A percentile compares a stretch with the other conserved stretches of the same genome.
Evolutionary conservation across 2,797 vertebrate species (phyloP).

Genomic region (Nyctibius grandis): DNA sequence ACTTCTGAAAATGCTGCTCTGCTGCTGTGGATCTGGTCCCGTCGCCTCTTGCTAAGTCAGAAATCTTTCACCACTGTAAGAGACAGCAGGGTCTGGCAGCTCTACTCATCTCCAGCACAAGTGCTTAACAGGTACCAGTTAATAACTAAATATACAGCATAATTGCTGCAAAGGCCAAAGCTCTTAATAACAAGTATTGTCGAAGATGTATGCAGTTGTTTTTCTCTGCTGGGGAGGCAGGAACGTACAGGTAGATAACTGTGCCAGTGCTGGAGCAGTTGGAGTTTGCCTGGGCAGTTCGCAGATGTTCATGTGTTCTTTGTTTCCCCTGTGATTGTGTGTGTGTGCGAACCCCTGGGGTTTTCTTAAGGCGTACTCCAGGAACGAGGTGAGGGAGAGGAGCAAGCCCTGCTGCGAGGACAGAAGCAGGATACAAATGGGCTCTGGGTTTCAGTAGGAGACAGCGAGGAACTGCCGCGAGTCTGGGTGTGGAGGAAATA

Average conservation of each 20-base stretch:
- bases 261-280: not conserved
- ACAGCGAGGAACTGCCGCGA: not conserved
- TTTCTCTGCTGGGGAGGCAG: not conserved
- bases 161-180: not conserved
- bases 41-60: not conserved
- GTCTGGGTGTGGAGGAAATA: slow-evolving; percentile 16
- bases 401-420: not conserved
- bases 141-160: not conserved
- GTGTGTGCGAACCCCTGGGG: not conserved
- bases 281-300: not conserved
- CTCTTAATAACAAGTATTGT: not conserved
- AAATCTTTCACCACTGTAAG: not conserved
- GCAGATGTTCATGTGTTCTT: not conserved
- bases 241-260: not conserved
- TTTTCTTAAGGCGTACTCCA: not conserved
- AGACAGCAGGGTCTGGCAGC: not conserved
- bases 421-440: not conserved
- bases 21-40: not conserved
- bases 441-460: not conserved
- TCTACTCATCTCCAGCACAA: not conserved
- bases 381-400: not conserved
- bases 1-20: not conserved
- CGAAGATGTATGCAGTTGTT: not conserved
- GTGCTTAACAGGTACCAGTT: not conserved
- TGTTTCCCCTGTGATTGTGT: not conserved